Conservation (phyloP, 2,113 vertebrate genomes). For the Psephotus haematonotus region DNA sequence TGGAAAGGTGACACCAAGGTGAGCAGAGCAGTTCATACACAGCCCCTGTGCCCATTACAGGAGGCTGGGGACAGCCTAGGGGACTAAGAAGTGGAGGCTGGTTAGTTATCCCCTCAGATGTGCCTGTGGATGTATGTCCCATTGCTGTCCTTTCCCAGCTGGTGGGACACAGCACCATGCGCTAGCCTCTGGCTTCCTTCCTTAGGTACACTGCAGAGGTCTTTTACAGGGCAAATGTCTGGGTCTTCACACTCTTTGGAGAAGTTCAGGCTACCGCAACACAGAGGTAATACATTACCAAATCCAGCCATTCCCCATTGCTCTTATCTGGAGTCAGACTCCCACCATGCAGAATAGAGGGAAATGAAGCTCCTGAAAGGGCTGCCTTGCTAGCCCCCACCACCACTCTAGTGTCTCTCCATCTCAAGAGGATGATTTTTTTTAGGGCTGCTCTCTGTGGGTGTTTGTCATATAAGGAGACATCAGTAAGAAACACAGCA, state of each 20-base stretch:
- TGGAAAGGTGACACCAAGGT: neutral
- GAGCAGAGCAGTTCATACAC: neutral
- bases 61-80: neutral
- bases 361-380: neutral
- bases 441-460: neutral
- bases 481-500: neutral
- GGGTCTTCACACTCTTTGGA: neutral
- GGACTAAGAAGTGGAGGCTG: neutral
- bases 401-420: neutral
- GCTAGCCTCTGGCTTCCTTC: neutral
- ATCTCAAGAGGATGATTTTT: neutral
- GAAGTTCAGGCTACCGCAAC: neutral
- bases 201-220: neutral
- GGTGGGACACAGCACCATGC: rapidly evolving
- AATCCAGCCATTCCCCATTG: neutral
- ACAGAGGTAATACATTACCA: neutral
- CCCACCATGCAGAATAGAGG: neutral
- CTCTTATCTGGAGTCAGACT: neutral
- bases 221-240: neutral
- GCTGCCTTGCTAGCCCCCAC: neutral
- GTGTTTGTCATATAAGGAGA: neutral
- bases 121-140: neutral
- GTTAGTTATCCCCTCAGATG: neutral
- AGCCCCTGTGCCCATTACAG: neutral
- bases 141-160: neutral